Evolutionary conservation across 2,888 invertebrate species (phyloP).

Genomic region (Cyaniris semiargus): DNA sequence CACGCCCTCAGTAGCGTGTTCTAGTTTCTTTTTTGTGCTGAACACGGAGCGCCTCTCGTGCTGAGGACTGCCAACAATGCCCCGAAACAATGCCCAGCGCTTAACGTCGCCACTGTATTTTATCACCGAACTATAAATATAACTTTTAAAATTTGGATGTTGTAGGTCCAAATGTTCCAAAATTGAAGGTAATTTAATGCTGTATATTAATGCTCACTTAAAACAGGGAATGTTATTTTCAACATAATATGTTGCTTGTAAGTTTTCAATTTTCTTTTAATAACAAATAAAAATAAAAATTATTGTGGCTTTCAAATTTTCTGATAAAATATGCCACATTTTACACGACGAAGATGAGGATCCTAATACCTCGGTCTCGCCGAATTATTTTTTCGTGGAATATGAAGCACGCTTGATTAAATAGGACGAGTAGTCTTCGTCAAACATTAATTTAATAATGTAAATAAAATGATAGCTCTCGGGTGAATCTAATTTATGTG

Average conservation of each 20-base stretch:
- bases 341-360: neutral
- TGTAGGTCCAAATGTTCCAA: neutral
- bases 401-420: neutral
- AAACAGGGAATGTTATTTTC: neutral
- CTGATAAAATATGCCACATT: neutral
- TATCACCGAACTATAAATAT: neutral
- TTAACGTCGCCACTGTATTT: neutral
- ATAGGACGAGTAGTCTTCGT: slow-evolving; percentile 6
- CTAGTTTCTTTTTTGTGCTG: neutral
- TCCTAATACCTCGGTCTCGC: neutral
- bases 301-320: neutral
- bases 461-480: slow-evolving; percentile 15
- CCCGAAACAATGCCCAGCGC: slow-evolving; percentile 4
- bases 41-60: neutral
- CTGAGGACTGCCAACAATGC: neutral
- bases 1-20: neutral
- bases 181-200: neutral
- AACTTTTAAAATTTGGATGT: neutral
- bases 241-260: neutral
- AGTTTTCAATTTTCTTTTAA: neutral
- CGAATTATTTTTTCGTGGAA: slow-evolving; percentile 5
- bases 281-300: neutral
- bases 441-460: slow-evolving; percentile 24
- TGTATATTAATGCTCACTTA: neutral
- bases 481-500: slow-evolving; percentile 4